A percentile compares a stretch with the other conserved stretches of the same genome.
phyloP scores from a whole-genome alignment of 2,113 vertebrate genomes.

The Percopsis transmontana region DNA sequence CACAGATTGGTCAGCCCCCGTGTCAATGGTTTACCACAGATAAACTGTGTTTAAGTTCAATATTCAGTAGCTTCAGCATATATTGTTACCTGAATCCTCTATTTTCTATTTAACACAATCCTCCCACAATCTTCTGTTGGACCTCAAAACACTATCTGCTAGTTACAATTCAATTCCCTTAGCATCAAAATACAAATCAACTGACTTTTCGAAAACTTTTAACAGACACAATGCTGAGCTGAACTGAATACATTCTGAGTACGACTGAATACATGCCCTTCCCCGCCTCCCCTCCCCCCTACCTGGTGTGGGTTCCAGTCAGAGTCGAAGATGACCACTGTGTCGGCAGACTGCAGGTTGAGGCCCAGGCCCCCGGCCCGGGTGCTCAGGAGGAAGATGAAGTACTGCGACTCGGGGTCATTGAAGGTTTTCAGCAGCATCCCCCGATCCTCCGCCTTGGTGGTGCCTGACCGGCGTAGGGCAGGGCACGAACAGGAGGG shows the following conservation, averaged over 20 bases:
- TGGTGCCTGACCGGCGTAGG: conserved; percentile 80
- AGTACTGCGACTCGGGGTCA: conserved; percentile 88
- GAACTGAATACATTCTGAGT: no score
- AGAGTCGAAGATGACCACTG: conserved; percentile 95
- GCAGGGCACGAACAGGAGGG: neutral
- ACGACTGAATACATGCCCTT: no score
- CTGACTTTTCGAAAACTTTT: no score
- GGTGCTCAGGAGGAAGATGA: conserved; percentile 95
- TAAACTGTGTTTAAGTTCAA: no score
- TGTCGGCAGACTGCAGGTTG: conserved; percentile 94
- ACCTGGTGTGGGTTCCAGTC: conserved; percentile 99
- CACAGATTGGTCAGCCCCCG: no score
- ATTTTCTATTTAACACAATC: no score
- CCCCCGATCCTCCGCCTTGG: conserved; percentile 94
- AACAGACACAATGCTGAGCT: no score
- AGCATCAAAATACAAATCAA: no score
- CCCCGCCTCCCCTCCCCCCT: conserved; percentile 73
- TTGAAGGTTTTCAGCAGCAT: conserved; percentile 96
- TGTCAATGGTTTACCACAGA: no score
- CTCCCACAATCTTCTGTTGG: neutral
- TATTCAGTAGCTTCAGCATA: no score
- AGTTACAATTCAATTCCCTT: no score
- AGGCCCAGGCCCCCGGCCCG: conserved; percentile 92
- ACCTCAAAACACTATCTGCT: neutral
- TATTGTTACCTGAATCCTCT: no score